These are phyloP conservation scores for Drosophila dives DNA, from an alignment of 2,888 invertebrate genomes.

Conservation along the genomic window DNA sequence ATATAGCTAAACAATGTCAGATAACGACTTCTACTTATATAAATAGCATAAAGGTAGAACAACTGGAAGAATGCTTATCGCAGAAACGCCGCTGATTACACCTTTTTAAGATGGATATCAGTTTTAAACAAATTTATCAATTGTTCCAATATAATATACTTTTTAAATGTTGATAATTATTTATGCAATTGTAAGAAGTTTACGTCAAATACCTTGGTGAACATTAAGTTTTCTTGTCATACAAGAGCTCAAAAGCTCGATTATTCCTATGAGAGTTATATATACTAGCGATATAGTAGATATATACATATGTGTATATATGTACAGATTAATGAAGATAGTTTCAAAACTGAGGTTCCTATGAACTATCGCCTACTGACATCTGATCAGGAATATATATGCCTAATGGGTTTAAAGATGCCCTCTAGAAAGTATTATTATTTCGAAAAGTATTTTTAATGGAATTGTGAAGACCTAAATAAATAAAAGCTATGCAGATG, in stretches of 20 bases:
- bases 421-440: background rate
- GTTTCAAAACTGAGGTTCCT: background rate
- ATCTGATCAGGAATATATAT: background rate
- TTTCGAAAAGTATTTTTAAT: background rate
- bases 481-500: background rate
- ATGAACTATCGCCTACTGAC: background rate
- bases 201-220: background rate
- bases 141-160: background rate
- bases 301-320: too few relatives aligned
- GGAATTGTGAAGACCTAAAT: background rate
- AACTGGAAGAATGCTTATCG: background rate
- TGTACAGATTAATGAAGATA: background rate
- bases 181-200: background rate
- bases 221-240: background rate
- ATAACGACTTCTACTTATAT: background rate
- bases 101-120: background rate
- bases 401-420: background rate
- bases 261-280: background rate
- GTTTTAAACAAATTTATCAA: background rate
- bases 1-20: background rate
- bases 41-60: background rate
- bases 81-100: background rate
- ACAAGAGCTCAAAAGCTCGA: background rate
- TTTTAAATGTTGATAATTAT: background rate
- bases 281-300: background rate